A percentile compares a stretch with the other conserved stretches of the same genome.
phyloP scores from a whole-genome alignment of 2,888 invertebrate genomes.

The Chrysomela aeneicollis region DNA sequence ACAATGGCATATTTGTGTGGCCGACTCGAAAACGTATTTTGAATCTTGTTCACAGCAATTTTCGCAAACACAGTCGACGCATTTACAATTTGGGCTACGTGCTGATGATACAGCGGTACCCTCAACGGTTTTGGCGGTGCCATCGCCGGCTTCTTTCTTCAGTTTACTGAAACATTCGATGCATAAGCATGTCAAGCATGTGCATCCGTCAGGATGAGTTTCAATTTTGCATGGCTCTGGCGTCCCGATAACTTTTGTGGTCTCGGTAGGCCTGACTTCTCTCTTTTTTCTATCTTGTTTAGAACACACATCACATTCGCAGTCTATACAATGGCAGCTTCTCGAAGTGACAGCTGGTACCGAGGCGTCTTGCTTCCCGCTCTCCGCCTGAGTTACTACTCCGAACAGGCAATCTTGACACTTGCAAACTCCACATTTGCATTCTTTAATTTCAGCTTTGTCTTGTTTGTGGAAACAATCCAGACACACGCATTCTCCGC shows the following conservation, averaged over 20 bases:
- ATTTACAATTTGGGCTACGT: slow-evolving; percentile 17
- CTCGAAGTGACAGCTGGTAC: slow-evolving; percentile 1
- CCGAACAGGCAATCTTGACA: slow-evolving; percentile 20
- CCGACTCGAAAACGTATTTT: not conserved
- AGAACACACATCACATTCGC: slow-evolving; percentile 34
- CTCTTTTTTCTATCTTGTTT: slow-evolving; percentile 20
- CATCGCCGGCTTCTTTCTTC: slow-evolving; percentile 1
- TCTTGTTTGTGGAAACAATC: slow-evolving; percentile 3
- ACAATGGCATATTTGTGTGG: slow-evolving; percentile 18
- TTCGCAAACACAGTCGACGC: slow-evolving; percentile 17
- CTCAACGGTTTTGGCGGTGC: not conserved
- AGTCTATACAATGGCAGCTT: slow-evolving; percentile 37
- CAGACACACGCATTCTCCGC: slow-evolving; percentile 36
- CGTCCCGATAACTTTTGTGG: not conserved
- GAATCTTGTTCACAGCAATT: slow-evolving; percentile 12
- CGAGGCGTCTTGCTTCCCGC: slow-evolving; percentile 7
- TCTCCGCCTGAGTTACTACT: not conserved
- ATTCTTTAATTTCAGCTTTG: slow-evolving; percentile 21
- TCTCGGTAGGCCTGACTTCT: not conserved
- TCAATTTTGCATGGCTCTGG: not conserved
- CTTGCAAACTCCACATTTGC: slow-evolving; percentile 29
- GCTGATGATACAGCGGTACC: not conserved
- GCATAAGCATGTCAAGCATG: slow-evolving; percentile 33
- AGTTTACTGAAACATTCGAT: slow-evolving; percentile 23
- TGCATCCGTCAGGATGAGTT: slow-evolving; percentile 22